Percentiles rank a stretch among this genome's conserved stretches.
These are phyloP conservation scores for Aphidoletes aphidimyza DNA, from an alignment of 2,888 invertebrate genomes.

Conservation along the genomic window DNA sequence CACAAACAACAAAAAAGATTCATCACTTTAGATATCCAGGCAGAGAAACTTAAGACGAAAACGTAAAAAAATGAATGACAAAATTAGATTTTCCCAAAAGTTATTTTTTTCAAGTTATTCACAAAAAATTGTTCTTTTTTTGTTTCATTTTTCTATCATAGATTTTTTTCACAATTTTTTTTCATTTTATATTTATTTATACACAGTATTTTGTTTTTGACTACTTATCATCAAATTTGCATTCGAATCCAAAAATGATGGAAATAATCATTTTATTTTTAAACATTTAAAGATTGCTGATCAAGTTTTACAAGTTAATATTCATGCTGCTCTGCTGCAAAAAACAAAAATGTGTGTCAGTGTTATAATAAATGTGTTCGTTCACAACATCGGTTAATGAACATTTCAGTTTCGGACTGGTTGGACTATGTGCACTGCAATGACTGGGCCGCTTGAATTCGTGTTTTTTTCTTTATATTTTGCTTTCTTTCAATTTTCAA, in stretches of 20 bases:
- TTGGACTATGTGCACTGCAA: no score
- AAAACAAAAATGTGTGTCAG: no score
- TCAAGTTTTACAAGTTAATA: not conserved
- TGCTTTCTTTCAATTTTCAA: no score
- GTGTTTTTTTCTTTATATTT: no score
- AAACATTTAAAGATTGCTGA: not conserved
- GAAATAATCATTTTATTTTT: not conserved
- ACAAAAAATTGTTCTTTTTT: no score
- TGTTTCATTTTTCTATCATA: not conserved
- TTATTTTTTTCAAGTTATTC: no score
- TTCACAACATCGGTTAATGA: no score
- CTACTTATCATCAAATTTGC: not conserved
- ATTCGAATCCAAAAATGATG: not conserved
- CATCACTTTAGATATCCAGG: not conserved
- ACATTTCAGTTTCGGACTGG: no score
- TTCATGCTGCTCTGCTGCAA: not conserved
- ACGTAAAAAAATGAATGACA: not conserved
- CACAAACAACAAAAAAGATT: conserved; percentile 9
- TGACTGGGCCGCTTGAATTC: no score
- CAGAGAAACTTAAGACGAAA: not conserved
- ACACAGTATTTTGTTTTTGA: not conserved
- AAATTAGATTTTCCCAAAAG: not conserved
- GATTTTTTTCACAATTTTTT: no score
- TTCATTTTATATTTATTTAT: conserved; percentile 15
- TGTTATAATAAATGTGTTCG: no score